A percentile compares a stretch with the other conserved stretches of the same genome.
These are phyloP conservation scores for Nematostella vectensis DNA, from an alignment of 92 coral and sea anemone genomes.

Conservation along the genomic window DNA sequence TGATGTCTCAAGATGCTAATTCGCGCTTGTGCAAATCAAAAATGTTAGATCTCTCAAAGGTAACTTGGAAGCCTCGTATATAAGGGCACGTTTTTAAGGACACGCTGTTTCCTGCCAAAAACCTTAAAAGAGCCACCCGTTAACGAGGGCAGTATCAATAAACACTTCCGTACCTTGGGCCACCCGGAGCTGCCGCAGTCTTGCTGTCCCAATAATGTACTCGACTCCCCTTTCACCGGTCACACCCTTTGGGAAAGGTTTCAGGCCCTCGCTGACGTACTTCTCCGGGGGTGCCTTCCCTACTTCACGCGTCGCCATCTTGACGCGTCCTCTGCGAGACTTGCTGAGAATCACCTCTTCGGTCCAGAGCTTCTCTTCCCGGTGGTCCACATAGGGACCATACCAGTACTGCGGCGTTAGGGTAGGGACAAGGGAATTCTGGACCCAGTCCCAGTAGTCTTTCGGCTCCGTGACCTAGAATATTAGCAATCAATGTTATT, in stretches of 20 bases:
- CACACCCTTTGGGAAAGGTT: constrained; percentile 39
- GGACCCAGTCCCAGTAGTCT: constrained; percentile 55
- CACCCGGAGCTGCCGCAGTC: constrained; percentile 71
- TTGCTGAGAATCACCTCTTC: constrained; percentile 18
- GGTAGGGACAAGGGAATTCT: constrained; percentile 47
- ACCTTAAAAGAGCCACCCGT: too few relatives aligned
- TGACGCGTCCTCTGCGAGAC: constrained; percentile 24
- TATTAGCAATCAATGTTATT: too few relatives aligned
- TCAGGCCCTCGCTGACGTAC: constrained; percentile 8
- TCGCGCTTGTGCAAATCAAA: too few relatives aligned
- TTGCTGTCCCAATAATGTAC: constrained; percentile 67
- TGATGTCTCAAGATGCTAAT: too few relatives aligned
- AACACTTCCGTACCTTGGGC: constrained; percentile 31
- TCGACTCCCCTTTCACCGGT: constrained; percentile 76
- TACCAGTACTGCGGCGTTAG: constrained; percentile 79
- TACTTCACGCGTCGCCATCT: constrained; percentile 18
- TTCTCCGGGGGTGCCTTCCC: constrained; percentile 4
- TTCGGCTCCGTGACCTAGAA: constrained; percentile 51
- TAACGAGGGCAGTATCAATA: too few relatives aligned
- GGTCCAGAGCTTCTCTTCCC: constrained; percentile 51
- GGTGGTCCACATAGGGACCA: constrained; percentile 43
- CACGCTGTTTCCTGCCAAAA: too few relatives aligned
- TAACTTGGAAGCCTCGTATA: too few relatives aligned
- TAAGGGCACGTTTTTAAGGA: too few relatives aligned
- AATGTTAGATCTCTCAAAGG: too few relatives aligned